A percentile compares a stretch with the other conserved stretches of the same genome.
These are phyloP conservation scores for Drosophila bipectinata DNA, from an alignment of 1,140 invertebrate species.

Conservation along the genomic window DNA sequence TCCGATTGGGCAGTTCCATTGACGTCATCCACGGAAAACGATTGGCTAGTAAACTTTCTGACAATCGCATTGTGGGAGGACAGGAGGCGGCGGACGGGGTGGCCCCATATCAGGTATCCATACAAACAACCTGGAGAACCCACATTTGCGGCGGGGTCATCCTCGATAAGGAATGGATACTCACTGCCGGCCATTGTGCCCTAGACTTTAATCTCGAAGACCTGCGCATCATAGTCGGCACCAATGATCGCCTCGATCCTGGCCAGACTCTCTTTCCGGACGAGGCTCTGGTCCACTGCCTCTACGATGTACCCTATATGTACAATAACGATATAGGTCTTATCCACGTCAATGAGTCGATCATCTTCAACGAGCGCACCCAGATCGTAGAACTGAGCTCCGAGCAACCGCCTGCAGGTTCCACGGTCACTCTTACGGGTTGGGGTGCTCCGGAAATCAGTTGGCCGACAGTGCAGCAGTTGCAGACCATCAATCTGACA, in stretches of 20 bases:
- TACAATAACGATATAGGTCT: slow-evolving; percentile 85
- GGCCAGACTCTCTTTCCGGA: slow-evolving; percentile 49
- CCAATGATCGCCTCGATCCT: slow-evolving; percentile 57
- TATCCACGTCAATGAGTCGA: slow-evolving; percentile 80
- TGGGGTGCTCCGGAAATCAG: slow-evolving; percentile 60
- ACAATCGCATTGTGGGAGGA: slow-evolving; percentile 82
- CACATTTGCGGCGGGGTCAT: slow-evolving; percentile 84
- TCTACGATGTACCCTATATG: slow-evolving; percentile 66
- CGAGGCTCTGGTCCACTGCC: slow-evolving; percentile 49
- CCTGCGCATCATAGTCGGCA: slow-evolving; percentile 65
- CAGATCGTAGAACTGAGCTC: slow-evolving; percentile 68
- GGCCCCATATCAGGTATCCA: slow-evolving; percentile 84
- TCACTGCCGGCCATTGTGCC: slow-evolving; percentile 84
- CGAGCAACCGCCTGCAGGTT: slow-evolving; percentile 45
- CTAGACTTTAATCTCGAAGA: slow-evolving; percentile 49
- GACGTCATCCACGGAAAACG: slow-evolving; percentile 66
- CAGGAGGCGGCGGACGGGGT: slow-evolving; percentile 76
- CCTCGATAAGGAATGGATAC: slow-evolving; percentile 67
- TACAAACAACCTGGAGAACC: slow-evolving; percentile 62
- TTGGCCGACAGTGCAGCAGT: slow-evolving; percentile 27
- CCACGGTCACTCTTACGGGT: slow-evolving; percentile 83
- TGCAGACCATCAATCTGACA: slow-evolving; percentile 66
- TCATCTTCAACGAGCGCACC: slow-evolving; percentile 84
- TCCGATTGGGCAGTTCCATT: slow-evolving; percentile 59
- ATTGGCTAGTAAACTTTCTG: slow-evolving; percentile 39